A percentile compares a stretch with the other conserved stretches of the same genome.
Conservation (phyloP, 2,888 invertebrate species). For the Yponomeuta plumbellus region DNA sequence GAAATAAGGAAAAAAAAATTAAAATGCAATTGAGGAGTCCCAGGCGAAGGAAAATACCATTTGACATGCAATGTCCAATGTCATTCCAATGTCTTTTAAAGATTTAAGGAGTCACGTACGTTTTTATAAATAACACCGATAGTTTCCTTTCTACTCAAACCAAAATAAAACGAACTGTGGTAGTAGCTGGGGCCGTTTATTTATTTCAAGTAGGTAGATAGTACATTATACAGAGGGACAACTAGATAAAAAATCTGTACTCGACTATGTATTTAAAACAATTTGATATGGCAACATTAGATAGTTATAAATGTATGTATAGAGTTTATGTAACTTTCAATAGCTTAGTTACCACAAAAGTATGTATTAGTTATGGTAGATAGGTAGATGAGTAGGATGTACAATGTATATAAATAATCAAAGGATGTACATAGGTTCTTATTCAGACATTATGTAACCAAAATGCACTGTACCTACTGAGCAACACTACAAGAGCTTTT, state of each 20-base stretch:
- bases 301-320: conserved; percentile 26
- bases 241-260: conserved; percentile 60
- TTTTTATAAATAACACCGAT: background rate
- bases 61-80: no score
- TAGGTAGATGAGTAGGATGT: background rate
- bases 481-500: background rate
- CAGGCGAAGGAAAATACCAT: no score
- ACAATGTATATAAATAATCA: background rate
- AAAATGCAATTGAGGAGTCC: no score
- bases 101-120: no score
- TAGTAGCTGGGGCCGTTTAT: conserved; percentile 63
- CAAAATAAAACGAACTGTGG: conserved; percentile 36
- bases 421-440: background rate
- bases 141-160: no score
- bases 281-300: conserved; percentile 68
- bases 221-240: conserved; percentile 52
- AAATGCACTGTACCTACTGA: conserved; percentile 2
- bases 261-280: conserved; percentile 52
- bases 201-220: conserved; percentile 49
- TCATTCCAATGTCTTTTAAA: no score
- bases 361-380: background rate
- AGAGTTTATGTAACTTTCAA: conserved; percentile 3
- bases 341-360: conserved; percentile 4
- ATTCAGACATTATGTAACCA: background rate
- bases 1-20: no score